A percentile compares a stretch with the other conserved stretches of the same genome.
Conservation (phyloP, 2,888 invertebrate genomes). For the Callyntrura guangdongensis region DNA sequence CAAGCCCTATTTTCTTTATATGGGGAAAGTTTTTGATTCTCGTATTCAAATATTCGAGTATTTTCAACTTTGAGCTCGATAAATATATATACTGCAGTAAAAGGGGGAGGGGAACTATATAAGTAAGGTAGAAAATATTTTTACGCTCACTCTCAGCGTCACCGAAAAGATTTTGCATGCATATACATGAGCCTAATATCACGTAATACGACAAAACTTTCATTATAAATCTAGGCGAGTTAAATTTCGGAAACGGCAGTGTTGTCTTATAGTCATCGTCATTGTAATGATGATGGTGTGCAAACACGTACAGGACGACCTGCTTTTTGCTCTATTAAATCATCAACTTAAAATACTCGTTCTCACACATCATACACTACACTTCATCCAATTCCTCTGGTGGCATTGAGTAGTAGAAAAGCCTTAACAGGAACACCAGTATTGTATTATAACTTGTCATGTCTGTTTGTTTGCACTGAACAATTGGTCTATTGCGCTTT, state of each 20-base stretch:
- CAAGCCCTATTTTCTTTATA: no score
- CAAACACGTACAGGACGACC: conserved; percentile 31
- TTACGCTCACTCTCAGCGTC: background rate
- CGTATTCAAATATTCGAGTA: no score
- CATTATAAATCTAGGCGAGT: conserved; percentile 23
- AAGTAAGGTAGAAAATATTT: background rate
- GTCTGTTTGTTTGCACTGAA: conserved; percentile 23
- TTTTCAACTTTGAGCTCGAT: no score
- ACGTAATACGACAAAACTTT: background rate
- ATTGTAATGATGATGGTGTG: conserved; percentile 9
- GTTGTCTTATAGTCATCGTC: background rate
- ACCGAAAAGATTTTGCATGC: conserved; percentile 24
- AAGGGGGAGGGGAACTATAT: no score
- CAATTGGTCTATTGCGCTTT: conserved; percentile 14
- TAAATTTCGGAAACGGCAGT: conserved; percentile 40
- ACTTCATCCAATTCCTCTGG: conserved; percentile 28
- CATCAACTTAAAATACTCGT: background rate
- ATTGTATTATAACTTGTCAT: conserved; percentile 1
- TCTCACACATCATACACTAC: background rate
- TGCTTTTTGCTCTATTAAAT: conserved; percentile 36
- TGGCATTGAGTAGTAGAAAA: background rate
- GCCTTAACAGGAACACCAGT: background rate
- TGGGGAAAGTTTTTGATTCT: no score
- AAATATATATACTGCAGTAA: no score
- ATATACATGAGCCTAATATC: conserved; percentile 23